Conservation (phyloP, 2,797 vertebrate species). For the Phataginus tetradactyla region DNA sequence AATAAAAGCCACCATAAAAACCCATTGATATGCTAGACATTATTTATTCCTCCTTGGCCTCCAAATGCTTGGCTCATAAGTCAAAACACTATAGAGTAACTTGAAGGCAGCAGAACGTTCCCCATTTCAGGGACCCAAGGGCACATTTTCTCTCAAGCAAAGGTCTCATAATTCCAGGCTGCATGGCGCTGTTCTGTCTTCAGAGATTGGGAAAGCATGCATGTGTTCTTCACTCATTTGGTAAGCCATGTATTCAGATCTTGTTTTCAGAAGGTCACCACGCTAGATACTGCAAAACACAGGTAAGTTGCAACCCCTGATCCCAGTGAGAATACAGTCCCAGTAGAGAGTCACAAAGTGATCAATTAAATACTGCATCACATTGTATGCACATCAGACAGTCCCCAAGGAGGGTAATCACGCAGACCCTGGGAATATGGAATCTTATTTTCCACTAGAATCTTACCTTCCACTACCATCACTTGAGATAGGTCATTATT, state of each 20-base stretch:
- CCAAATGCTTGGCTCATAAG: not conserved
- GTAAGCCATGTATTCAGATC: not conserved
- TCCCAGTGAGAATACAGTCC: not conserved
- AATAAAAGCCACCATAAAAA: not conserved
- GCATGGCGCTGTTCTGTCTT: not conserved
- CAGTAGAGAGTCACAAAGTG: not conserved
- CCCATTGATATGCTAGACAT: too few relatives aligned
- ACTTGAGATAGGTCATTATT: too few relatives aligned
- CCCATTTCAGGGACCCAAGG: too few relatives aligned
- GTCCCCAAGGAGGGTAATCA: not conserved
- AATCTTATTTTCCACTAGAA: not conserved
- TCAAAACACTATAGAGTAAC: not conserved
- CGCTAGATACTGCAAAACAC: too few relatives aligned
- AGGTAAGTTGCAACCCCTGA: not conserved
- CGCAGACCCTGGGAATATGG: not conserved
- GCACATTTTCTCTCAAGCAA: not conserved
- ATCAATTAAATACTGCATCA: fast-evolving
- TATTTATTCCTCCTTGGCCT: not conserved
- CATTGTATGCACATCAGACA: fast-evolving
- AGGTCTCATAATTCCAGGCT: not conserved
- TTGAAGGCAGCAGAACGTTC: not conserved
- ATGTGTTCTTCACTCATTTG: not conserved
- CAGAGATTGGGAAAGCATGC: not conserved
- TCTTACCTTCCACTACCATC: not conserved
- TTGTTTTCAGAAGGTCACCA: not conserved